Evolutionary conservation across 1,140 invertebrate species (phyloP).

Genomic region (Battus philenor): DNA sequence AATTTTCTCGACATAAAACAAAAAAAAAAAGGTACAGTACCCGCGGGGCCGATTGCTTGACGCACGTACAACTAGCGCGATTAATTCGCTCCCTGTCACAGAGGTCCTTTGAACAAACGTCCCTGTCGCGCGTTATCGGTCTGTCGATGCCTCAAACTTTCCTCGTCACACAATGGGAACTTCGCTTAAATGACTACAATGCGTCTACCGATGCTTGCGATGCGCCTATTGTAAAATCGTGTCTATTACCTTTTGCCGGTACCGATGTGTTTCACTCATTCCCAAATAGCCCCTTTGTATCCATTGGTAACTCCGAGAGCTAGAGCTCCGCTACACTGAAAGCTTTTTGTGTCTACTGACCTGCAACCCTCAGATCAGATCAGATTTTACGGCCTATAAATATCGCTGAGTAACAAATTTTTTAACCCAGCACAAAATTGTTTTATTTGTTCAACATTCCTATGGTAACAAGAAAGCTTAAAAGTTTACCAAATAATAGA

Average conservation of each 20-base stretch:
- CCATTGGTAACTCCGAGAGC: background rate
- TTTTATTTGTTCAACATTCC: too few relatives aligned
- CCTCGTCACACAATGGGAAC: slow-evolving; percentile 50
- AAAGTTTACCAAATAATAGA: too few relatives aligned
- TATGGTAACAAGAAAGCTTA: too few relatives aligned
- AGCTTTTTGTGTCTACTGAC: slow-evolving; percentile 12
- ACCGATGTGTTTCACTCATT: slow-evolving; percentile 15
- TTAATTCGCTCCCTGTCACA: slow-evolving; percentile 46
- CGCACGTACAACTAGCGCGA: slow-evolving; percentile 29
- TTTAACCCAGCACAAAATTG: too few relatives aligned
- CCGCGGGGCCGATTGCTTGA: slow-evolving; percentile 9
- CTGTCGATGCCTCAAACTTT: slow-evolving; percentile 62
- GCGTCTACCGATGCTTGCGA: slow-evolving; percentile 37
- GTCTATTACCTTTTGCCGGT: slow-evolving; percentile 29
- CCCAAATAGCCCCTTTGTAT: slow-evolving; percentile 14
- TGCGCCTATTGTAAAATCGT: slow-evolving; percentile 42
- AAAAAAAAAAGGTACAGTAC: too few relatives aligned
- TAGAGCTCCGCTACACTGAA: background rate
- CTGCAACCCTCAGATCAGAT: slow-evolving; percentile 9
- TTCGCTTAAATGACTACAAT: slow-evolving; percentile 57
- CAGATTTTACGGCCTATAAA: slow-evolving; percentile 5
- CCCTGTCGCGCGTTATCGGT: slow-evolving; percentile 45
- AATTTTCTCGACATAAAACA: background rate
- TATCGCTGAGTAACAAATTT: too few relatives aligned
- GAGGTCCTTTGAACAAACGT: slow-evolving; percentile 59